Evolutionary conservation across 2,888 invertebrate species (phyloP), one percentile per base, ranked within the genome.

Genomic region (Aphodius granarius): DNA sequence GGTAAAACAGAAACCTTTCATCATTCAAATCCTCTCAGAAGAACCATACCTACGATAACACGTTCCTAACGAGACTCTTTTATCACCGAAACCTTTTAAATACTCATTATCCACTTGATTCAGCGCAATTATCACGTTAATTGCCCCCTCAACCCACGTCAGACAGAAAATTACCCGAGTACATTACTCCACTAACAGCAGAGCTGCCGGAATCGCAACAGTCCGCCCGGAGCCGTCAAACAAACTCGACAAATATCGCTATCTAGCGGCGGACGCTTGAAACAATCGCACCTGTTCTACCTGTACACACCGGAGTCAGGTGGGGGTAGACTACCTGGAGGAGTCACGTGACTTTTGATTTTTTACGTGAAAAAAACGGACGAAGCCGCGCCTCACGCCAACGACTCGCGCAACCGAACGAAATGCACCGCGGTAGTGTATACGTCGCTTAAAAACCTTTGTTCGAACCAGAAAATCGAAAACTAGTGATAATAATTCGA

Each of bases 351-450:
- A 85, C 83, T 75, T 64, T 68, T 68, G 79, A 79, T 84, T 85
- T 86, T 86, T 85, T 83, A 81, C 81, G 79, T 84, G 83, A 86
- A 86, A 86, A 85, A 84, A 81, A 43, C 43, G 81, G 82, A 79
- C 81, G 81, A 78, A 84, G 84, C 86, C 86, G 86, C 86, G 84
- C 86, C 86, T 86, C 81, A 81, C 79, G 81, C 78, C 71, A 79
- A 75, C 79, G 79, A 76, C 80, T 78, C 80, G 79, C 80, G 79
- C 80, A 81, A 80, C 78, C 77, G 77, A 77, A 77, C 76, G 76
- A 74, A 79, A 78, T 74, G 71, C 73, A 77, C 72, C 16, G 73
- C 75, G 77, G 73, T 73, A 75, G 43, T 43, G n/a, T n/a, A n/a
- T n/a, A n/a, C n/a, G n/a, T n/a, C n/a, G n/a, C n/a, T n/a, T n/a